Base-by-base conservation (phyloP, 2,113 vertebrate species). In the Atrichornis clamosus region DNA sequence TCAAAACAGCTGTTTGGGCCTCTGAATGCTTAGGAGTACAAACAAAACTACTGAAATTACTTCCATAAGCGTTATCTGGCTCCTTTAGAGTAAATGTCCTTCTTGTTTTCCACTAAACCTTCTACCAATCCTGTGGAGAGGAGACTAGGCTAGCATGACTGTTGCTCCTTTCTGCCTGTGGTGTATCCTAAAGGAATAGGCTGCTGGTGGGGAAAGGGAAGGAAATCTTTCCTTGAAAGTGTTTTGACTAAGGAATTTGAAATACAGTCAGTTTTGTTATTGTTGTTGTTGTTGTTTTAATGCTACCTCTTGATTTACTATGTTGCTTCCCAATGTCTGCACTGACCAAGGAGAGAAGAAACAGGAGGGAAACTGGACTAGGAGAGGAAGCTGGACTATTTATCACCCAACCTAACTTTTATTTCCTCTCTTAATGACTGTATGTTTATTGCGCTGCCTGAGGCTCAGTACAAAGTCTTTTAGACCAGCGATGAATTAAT, bases 401-500 rank as follows among this genome's bases (percentile, higher is more conserved):
- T 96, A 68, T 84, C 89, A 92, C 85, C 64, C 49, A 91, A 91
- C 73, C 93, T 86, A 93, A 93, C 75, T 87, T 87, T 67, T 81
- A 86, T 96, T 97, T 96, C 78, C 91, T 96, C 47, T 95, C 92
- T 84, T 95, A 95, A 94, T 95, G 92, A 95, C 87, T 94, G 81
- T 67, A 95, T 84, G 84, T 96, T 97, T 97, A 95, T 93, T 90
- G 70, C 28, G 1, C 84, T 85, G 97, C 94, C 88, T 78, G 90
- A 95, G 90, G 58, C 92, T 93, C 90, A 35, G 52, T 73, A 78
- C 87, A 95, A 96, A 91, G 89, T 91, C 90, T 88, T 96, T 96
- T 95, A 94, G 91, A 96, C 78, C 70, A 58, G 78, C 2, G 3
- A 90, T 28, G 47, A 97, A 97, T 97, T 97, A 96, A 98, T 97